Evolutionary conservation across 64 coral and sea anemone genomes (phyloP), one percentile per base, ranked within the genome.

Genomic region (Stichodactyla mertensii): DNA sequence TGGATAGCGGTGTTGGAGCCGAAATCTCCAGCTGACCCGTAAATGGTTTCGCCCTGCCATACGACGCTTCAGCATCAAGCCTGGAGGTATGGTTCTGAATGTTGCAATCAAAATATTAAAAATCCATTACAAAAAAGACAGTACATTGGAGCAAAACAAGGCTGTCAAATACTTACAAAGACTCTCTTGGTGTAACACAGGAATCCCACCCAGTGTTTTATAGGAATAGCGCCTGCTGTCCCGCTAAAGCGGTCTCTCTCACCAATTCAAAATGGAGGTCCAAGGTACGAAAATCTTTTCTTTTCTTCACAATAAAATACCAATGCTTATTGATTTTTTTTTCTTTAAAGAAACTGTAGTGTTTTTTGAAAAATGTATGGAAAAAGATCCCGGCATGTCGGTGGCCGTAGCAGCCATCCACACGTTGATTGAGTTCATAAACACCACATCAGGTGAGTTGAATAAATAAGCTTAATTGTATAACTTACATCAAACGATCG

Each of bases 311-410:
- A 15, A 55, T 16, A 36, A 82, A 55, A 23, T 82, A 55, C 9
- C 18, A 18, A 15, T 7, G 13, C 11, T 52, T 52, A 55, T 16
- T 85, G 22, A 26, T 61, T 2, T 18, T 66, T 55, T 57, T 19
- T 74, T 26, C 9, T 11, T 74, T 74, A 10, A 51, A 97, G 94
- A 87, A 56, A 90, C 91, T 53, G 88, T 90, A 27, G 58, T 86
- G 61, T 93, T 97, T 80, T 97, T 97, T 55, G 83, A 92, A 53
- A 88, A 90, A 57, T 97, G 94, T 77, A 90, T 97, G 88, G 94
- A 71, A 24, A 87, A 93, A 86, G 94, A 97, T 74, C 94, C 94
- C 10, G 88, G 92, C 15, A 97, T 90, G 85, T 92, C 91, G 52
- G 92, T 87, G 10, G 88, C 94, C 0, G 85, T 93, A 55, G 94